Conservation (phyloP, 2,797 vertebrate genomes). For the Caiman crocodilus region DNA sequence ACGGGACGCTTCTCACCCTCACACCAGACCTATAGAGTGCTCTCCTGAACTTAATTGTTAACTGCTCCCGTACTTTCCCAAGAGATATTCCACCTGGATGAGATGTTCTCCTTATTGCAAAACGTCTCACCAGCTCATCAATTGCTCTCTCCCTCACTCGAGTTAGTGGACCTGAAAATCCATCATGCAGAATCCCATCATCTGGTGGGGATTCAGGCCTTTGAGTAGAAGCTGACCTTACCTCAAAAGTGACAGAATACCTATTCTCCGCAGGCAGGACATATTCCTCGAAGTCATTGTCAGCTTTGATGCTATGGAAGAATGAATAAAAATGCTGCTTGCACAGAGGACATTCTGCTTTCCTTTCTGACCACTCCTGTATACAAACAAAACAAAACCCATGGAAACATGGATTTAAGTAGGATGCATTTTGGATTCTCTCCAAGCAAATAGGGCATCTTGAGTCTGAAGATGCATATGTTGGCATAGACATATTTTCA, state of each 20-base stretch:
- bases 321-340: background rate
- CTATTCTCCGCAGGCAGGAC: conserved; percentile 12
- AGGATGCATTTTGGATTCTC: background rate
- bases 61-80: conserved; percentile 30
- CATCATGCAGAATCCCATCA: background rate
- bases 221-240: background rate
- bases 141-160: conserved; percentile 23
- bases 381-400: background rate
- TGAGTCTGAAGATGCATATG: conserved; percentile 31
- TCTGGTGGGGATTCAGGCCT: background rate
- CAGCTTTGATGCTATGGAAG: background rate
- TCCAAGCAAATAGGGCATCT: conserved; percentile 32
- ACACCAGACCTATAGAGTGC: conserved; percentile 57
- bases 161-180: background rate
- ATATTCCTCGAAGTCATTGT: background rate
- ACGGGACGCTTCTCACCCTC: conserved; percentile 39
- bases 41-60: conserved; percentile 58
- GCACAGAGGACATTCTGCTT: background rate
- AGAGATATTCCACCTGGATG: conserved; percentile 8
- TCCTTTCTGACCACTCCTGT: background rate
- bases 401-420: background rate
- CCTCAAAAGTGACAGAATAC: background rate
- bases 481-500: background rate
- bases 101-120: conserved; percentile 6
- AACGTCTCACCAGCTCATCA: conserved; percentile 56